Base-by-base conservation (phyloP, 1,140 invertebrate species). In the Charaxes varanes region DNA sequence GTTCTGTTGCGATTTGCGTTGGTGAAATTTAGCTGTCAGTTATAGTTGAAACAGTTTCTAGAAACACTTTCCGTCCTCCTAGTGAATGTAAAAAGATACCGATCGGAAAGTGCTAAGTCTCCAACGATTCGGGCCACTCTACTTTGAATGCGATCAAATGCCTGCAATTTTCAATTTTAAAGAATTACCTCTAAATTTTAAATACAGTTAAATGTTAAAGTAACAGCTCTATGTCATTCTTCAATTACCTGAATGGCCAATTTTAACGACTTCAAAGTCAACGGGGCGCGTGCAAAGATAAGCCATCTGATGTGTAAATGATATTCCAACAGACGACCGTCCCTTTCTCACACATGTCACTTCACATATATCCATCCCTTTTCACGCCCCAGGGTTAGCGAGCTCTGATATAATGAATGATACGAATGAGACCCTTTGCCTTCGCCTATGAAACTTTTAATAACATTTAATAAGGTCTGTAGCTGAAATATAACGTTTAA, bases 261-360 rank as follows among this genome's bases (percentile, higher is more conserved):
- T 62, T 70, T 63, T 48, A 55, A 50, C 33, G 26, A 44, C 47
- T 54, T 60, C 53, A 62, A 63, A 68, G 59, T 64, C 53, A 59
- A 46, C 34, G 38, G 36, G 22, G 38, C 34, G 44, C 38, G 6
- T 22, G 51, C 46, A 45, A 59, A 65, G 52, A 48, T 54, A 53
- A 57, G 53, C 53, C 51, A 67, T 53, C 50, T 64, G 58, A 70
- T 62, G 67, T 63, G 67, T 67, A 62, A 71, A 71, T 71, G 59
- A 68, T 63, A 52, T 61, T 35, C 10, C 22, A 30, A 16, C 27
- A 15, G 23, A 14, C 18, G 31, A 3, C 34, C 30, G 2, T 65
- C 51, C 46, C 50, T 44, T 42, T 64, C 52, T 6, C 27, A 27
- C 49, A 23, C 23, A 26, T 13, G 4, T 43, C n/a, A 30, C 6